phyloP scores from a whole-genome alignment of 2,797 vertebrate genomes.

The Cyclura pinguis region DNA sequence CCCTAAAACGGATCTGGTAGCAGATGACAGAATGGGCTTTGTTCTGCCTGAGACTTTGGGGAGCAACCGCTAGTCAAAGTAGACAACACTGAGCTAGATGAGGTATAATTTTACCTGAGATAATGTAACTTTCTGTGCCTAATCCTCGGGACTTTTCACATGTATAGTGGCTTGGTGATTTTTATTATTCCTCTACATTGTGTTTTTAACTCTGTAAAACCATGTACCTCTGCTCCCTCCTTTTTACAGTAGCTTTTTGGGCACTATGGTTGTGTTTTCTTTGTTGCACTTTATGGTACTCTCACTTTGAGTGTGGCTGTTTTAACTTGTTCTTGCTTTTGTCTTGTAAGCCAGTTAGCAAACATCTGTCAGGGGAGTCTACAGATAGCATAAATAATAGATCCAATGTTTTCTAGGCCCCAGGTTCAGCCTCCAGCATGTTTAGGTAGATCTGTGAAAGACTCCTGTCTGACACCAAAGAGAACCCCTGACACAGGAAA shows the following conservation, averaged over 20 bases:
- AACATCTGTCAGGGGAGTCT: background rate
- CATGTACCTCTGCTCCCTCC: background rate
- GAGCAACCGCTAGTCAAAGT: background rate
- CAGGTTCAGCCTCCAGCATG: background rate
- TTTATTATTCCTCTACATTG: background rate
- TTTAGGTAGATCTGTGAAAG: background rate
- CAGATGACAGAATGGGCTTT: background rate
- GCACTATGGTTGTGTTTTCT: background rate
- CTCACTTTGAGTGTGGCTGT: background rate
- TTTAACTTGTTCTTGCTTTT: background rate
- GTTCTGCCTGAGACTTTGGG: background rate
- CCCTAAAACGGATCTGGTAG: background rate
- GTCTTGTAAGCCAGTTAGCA: background rate
- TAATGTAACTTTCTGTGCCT: background rate
- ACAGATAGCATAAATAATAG: background rate
- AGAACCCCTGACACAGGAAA: background rate
- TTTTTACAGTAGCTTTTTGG: background rate
- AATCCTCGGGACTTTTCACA: background rate
- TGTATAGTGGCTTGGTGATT: background rate
- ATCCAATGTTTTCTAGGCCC: background rate
- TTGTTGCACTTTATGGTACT: background rate
- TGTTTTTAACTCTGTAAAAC: background rate
- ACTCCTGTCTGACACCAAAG: background rate
- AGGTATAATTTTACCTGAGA: background rate
- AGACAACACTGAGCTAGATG: background rate